phyloP scores from a whole-genome alignment of 2,113 vertebrate species.

The Equus przewalskii region DNA sequence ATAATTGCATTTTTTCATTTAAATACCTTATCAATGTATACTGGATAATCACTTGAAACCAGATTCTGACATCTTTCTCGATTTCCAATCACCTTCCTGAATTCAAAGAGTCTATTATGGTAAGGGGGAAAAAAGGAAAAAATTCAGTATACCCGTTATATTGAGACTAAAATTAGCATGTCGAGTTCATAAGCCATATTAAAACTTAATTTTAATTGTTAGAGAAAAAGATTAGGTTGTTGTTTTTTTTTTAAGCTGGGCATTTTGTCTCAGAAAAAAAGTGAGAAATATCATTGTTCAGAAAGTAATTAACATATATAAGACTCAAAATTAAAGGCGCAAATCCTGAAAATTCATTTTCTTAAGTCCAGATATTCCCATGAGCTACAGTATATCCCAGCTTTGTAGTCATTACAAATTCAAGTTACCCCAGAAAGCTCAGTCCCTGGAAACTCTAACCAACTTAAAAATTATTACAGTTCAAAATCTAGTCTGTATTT shows the following conservation, averaged over 20 bases:
- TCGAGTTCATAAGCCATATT: not conserved
- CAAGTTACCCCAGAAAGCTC: not conserved
- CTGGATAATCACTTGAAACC: conserved; percentile 96
- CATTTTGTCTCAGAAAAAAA: conserved; percentile 9
- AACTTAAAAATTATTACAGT: conserved; percentile 4
- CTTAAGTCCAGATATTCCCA: not conserved
- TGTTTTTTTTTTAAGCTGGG: not conserved
- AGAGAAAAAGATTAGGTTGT: not conserved
- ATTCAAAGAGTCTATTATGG: conserved; percentile 95
- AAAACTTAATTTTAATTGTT: conserved; percentile 51
- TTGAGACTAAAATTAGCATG: conserved; percentile 50
- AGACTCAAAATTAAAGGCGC: not conserved
- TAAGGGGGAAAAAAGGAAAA: conserved; percentile 79
- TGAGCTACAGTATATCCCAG: not conserved
- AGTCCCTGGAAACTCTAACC: not conserved
- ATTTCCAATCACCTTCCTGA: conserved; percentile 97
- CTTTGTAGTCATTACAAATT: conserved; percentile 9
- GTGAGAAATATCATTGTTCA: conserved; percentile 12
- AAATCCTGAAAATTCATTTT: conserved; percentile 20
- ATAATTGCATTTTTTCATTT: conserved; percentile 43
- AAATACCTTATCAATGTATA: conserved; percentile 95
- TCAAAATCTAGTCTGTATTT: conserved; percentile 52
- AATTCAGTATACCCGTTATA: not conserved
- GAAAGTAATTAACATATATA: conserved; percentile 34
- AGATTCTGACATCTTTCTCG: conserved; percentile 95